These are phyloP conservation scores for Hephaestus fuliginosus DNA, from an alignment of 2,797 vertebrate species.

Conservation along the genomic window DNA sequence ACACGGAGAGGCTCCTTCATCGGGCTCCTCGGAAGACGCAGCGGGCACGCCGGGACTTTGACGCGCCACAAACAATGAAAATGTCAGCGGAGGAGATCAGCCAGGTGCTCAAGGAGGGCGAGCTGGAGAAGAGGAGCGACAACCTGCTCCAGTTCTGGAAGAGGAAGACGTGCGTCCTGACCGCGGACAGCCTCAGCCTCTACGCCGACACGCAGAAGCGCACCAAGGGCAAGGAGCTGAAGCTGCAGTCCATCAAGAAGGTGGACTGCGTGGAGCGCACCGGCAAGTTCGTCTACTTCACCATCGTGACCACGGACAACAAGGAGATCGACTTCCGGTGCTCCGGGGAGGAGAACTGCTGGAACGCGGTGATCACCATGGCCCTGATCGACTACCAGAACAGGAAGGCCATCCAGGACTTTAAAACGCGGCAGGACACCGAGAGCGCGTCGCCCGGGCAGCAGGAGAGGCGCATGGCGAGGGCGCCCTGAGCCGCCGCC, in stretches of 20 bases:
- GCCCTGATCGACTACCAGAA: slow-evolving; percentile 98
- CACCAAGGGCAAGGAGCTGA: slow-evolving; percentile 91
- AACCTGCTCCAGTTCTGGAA: slow-evolving; percentile 97
- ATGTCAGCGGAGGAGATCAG: slow-evolving; percentile 83
- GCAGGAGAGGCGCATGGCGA: slow-evolving; percentile 87
- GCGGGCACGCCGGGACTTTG: slow-evolving; percentile 26
- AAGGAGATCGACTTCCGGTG: slow-evolving; percentile 98
- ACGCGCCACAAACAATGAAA: slow-evolving; percentile 76
- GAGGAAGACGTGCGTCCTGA: slow-evolving; percentile 95
- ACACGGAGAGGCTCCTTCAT: slow-evolving; percentile 52
- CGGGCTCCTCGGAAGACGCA: slow-evolving; percentile 56
- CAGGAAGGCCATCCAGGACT: slow-evolving; percentile 93
- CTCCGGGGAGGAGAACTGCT: slow-evolving; percentile 90
- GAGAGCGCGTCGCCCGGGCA: slow-evolving; percentile 85
- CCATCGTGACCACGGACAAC: slow-evolving; percentile 95
- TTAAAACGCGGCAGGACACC: slow-evolving; percentile 90
- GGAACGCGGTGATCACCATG: slow-evolving; percentile 96
- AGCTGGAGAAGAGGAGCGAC: slow-evolving; percentile 97
- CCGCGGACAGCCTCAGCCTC: slow-evolving; percentile 92
- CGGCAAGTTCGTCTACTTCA: slow-evolving; percentile 97
- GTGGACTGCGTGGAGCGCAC: slow-evolving; percentile 98
- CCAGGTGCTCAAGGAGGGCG: slow-evolving; percentile 93
- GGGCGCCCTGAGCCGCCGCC: slow-evolving; percentile 83
- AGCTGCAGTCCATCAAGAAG: slow-evolving; percentile 94
- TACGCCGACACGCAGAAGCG: slow-evolving; percentile 91